Base-by-base conservation (phyloP, 2,888 invertebrate species). In the Drosophila infuscata region DNA sequence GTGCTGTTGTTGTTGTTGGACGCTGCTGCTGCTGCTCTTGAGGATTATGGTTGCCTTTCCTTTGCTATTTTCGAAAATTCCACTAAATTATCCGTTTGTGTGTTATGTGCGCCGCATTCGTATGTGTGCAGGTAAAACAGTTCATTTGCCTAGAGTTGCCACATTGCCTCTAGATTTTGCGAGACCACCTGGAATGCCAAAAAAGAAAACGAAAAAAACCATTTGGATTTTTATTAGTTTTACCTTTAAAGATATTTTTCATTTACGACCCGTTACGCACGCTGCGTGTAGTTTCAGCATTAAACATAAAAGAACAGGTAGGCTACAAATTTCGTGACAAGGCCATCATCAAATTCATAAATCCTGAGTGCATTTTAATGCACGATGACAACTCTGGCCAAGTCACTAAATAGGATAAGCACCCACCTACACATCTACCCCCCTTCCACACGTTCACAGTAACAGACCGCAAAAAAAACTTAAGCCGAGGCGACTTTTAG, bases 41-140 rank as follows among this genome's bases (percentile, higher is more conserved):
- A 84, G 83, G 83, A 83, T 83, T 82, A 84, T 83, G 80, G 70
- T 74, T 74, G 74, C 77, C 74, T 83, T 80, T 81, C 65, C 79
- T 76, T 88, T 81, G 86, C 90, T 86, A 89, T 89, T 88, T 90
- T 87, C 78, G 74, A 85, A 85, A 85, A 85, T 88, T 85, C 85
- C 88, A 85, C 84, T 89, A 84, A 84, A 84, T 84, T 88, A 88
- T 88, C 76, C 82, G 83, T 77, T 46, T 46, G 25, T 87, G 81
- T 67, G 69, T 65, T 63, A 62, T 49, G 64, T 73, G 53, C 61
- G 59, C 32, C 46, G 67, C 49, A 46, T 46, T 48, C 62, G 70
- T 70, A 64, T 75, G 58, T 76, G 72, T 80, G 79, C 89, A 90
- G 89, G 86, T 91, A 89, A 85, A 85, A 91, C 85, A 88, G 88